These are phyloP conservation scores for Diphyllodes magnificus DNA, from an alignment of 2,113 vertebrate genomes.

Conservation along the genomic window DNA sequence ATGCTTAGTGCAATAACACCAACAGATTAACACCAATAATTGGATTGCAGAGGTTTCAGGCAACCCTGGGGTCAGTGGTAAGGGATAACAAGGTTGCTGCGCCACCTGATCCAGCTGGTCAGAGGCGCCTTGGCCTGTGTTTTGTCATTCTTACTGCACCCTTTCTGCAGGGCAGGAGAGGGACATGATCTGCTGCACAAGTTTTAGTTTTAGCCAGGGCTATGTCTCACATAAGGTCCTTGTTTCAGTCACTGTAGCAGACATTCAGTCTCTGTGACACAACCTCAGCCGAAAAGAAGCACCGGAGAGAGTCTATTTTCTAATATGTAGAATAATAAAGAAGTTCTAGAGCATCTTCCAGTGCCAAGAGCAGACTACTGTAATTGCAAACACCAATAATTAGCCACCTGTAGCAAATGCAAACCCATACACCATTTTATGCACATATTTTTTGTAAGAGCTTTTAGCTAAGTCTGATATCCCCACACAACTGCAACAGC, in stretches of 20 bases:
- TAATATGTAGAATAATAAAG: background rate
- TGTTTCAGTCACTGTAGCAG: background rate
- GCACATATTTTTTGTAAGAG: background rate
- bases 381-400: background rate
- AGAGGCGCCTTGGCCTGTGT: background rate
- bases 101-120: background rate
- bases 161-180: background rate
- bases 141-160: background rate
- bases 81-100: background rate
- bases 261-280: background rate
- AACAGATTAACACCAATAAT: background rate
- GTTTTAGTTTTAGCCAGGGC: background rate
- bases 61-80: background rate
- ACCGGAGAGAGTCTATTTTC: background rate
- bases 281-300: background rate
- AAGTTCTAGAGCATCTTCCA: background rate
- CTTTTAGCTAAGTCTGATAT: background rate
- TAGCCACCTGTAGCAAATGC: background rate
- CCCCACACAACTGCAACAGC: background rate
- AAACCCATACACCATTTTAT: background rate
- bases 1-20: background rate
- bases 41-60: constrained; percentile 6
- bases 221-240: background rate
- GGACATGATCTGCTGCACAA: background rate
- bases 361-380: background rate